phyloP scores from a whole-genome alignment of 1,140 invertebrate genomes.

The Diachasma alloeum region DNA sequence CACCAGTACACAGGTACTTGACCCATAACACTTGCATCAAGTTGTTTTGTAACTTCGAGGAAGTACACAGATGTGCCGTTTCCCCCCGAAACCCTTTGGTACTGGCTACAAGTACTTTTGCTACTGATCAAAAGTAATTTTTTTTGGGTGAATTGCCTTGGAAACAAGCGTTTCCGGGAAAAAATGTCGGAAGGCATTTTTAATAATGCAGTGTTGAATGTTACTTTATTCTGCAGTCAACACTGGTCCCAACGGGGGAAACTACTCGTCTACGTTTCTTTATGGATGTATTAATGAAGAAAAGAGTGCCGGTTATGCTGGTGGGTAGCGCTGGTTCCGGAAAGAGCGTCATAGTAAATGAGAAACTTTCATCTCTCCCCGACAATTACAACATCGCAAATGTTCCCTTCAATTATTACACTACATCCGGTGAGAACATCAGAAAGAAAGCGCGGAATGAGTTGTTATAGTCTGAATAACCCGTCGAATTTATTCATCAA shows the following conservation, averaged over 20 bases:
- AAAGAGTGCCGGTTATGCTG: constrained; percentile 87
- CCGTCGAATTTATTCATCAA: not conserved
- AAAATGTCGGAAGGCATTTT: too few species aligned
- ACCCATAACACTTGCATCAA: too few species aligned
- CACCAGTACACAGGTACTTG: too few species aligned
- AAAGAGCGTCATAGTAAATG: constrained; percentile 86
- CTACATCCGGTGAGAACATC: constrained; percentile 77
- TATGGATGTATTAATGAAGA: constrained; percentile 84
- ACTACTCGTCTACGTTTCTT: constrained; percentile 90
- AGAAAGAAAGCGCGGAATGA: not conserved
- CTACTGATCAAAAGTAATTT: too few species aligned
- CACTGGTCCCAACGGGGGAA: constrained; percentile 88
- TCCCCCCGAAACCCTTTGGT: too few species aligned
- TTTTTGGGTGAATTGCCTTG: too few species aligned
- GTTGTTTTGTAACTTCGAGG: too few species aligned
- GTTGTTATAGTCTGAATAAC: not conserved
- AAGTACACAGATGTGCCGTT: too few species aligned
- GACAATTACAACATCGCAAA: constrained; percentile 86
- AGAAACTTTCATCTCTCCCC: constrained; percentile 79
- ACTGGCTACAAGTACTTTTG: too few species aligned
- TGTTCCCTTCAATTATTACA: constrained; percentile 96
- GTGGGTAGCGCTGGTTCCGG: constrained; percentile 89
- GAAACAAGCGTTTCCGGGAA: too few species aligned
- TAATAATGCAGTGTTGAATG: not conserved
- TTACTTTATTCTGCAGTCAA: constrained; percentile 65